Percentiles rank a stretch among this genome's conserved stretches.
Conservation (phyloP, 2,888 invertebrate genomes). For the Rotaria socialis region DNA sequence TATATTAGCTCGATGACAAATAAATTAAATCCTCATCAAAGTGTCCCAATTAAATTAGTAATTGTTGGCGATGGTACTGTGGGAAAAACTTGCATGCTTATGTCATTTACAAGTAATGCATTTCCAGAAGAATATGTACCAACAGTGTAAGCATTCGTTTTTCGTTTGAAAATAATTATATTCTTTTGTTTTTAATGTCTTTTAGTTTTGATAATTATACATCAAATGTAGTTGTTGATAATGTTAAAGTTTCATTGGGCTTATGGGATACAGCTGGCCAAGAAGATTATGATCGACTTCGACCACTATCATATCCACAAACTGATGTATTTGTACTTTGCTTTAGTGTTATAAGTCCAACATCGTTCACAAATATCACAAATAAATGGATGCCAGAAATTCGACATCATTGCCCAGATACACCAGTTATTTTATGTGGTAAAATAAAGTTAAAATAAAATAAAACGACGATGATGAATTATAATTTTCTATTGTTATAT, state of each 20-base stretch:
- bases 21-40: slow-evolving; percentile 32
- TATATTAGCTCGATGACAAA: neutral
- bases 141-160: slow-evolving; percentile 62
- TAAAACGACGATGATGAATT: no score
- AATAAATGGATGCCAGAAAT: slow-evolving; percentile 99
- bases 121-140: slow-evolving; percentile 67
- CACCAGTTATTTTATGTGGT: slow-evolving; percentile 96
- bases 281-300: slow-evolving; percentile 89
- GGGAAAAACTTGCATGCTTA: slow-evolving; percentile 66
- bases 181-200: neutral
- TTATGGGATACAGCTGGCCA: slow-evolving; percentile 98
- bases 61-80: slow-evolving; percentile 66
- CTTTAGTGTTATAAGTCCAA: slow-evolving; percentile 97
- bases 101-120: slow-evolving; percentile 65
- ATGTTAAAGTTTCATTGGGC: slow-evolving; percentile 88
- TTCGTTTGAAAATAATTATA: neutral
- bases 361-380: slow-evolving; percentile 97
- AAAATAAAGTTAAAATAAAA: slow-evolving; percentile 54
- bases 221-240: slow-evolving; percentile 95
- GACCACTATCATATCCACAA: slow-evolving; percentile 92
- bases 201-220: slow-evolving; percentile 94
- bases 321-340: slow-evolving; percentile 99
- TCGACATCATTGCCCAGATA: slow-evolving; percentile 98
- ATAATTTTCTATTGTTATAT: slow-evolving; percentile 48
- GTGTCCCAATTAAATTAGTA: slow-evolving; percentile 64